A percentile compares a stretch with the other conserved stretches of the same genome.
Conservation (phyloP, 2,113 vertebrate species). For the Turdus rufiventris region DNA sequence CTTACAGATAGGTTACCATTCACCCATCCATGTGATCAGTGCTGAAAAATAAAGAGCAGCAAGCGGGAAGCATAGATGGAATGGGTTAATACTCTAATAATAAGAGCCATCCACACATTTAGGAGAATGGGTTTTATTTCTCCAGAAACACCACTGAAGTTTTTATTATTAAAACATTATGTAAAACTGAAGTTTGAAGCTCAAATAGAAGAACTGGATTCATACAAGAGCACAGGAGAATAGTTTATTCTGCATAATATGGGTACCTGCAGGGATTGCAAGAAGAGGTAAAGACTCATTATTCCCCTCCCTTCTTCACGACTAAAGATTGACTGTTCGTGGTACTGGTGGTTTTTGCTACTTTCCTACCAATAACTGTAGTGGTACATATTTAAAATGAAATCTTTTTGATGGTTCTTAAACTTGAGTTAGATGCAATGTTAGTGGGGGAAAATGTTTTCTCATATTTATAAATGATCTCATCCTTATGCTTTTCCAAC, state of each 20-base stretch:
- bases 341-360: background rate
- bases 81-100: background rate
- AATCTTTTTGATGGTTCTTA: background rate
- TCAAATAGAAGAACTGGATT: background rate
- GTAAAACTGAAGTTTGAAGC: background rate
- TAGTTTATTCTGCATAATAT: background rate
- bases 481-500: background rate
- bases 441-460: background rate
- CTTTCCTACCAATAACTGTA: background rate
- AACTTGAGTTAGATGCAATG: background rate
- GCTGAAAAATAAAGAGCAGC: background rate
- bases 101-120: background rate
- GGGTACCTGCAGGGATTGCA: accelerated
- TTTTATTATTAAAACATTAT: background rate
- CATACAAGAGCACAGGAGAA: background rate
- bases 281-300: background rate
- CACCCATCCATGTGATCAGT: background rate
- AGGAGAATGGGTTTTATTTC: background rate
- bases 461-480: background rate
- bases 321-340: background rate
- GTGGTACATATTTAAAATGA: background rate
- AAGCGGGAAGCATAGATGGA: background rate
- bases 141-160: background rate
- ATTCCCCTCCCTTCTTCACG: background rate
- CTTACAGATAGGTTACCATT: background rate